phyloP scores from a whole-genome alignment of 2,113 vertebrate species.

The Glaucidium brasilianum region DNA sequence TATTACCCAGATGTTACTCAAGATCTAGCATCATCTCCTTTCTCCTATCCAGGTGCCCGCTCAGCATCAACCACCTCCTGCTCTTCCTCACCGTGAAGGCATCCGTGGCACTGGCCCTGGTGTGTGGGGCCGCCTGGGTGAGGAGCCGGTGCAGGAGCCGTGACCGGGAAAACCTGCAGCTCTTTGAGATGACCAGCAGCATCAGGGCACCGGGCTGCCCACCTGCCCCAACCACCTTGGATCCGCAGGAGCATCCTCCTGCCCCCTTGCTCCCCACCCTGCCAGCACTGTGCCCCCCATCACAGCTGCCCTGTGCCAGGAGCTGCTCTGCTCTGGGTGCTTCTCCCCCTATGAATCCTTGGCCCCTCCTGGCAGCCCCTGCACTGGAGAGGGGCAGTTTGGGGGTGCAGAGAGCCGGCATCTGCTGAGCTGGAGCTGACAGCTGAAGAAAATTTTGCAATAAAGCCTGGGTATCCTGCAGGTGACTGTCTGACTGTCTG shows the following conservation, averaged over 20 bases:
- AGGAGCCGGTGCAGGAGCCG: rapidly evolving
- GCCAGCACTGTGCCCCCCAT: rapidly evolving
- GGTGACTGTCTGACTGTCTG: not conserved
- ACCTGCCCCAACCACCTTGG: rapidly evolving
- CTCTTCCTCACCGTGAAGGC: not conserved
- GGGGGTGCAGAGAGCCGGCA: not conserved
- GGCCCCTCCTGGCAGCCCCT: not conserved
- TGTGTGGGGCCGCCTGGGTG: not conserved
- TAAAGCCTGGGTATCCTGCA: not conserved
- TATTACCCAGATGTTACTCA: not conserved
- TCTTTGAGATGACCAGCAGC: rapidly evolving
- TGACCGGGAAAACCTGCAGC: not conserved
- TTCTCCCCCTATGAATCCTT: not conserved
- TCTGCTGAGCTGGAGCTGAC: not conserved
- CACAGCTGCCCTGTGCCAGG: rapidly evolving
- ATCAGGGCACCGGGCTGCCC: rapidly evolving
- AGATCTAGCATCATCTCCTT: not conserved
- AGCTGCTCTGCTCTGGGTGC: rapidly evolving
- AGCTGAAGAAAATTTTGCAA: not conserved
- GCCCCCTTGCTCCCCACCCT: rapidly evolving
- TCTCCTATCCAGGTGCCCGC: not conserved
- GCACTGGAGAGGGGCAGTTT: rapidly evolving
- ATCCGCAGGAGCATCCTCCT: rapidly evolving
- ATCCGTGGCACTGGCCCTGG: rapidly evolving
- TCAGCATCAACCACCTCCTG: not conserved